phyloP scores from a whole-genome alignment of 2,888 invertebrate genomes.

The Rhimphoctona megacephalus region DNA sequence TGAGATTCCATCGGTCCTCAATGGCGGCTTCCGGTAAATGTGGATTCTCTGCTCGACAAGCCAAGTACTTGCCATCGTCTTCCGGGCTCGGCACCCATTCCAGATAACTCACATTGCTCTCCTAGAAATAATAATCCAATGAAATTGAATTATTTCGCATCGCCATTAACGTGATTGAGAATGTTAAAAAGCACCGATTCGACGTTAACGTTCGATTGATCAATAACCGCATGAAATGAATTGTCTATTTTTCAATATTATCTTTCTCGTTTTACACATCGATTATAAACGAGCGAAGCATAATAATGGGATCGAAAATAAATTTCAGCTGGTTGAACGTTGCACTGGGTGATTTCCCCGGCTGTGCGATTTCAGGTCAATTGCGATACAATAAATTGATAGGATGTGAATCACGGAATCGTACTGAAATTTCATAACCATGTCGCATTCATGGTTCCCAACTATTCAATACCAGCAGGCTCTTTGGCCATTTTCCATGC shows the following conservation, averaged over 20 bases:
- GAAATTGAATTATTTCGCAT: background rate
- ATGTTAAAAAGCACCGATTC: slow-evolving; percentile 86
- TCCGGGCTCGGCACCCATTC: slow-evolving; percentile 93
- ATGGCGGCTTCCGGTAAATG: slow-evolving; percentile 93
- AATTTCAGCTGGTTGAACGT: slow-evolving; percentile 27
- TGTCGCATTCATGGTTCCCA: slow-evolving; percentile 47
- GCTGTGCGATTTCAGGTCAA: slow-evolving; percentile 70
- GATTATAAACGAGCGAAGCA: background rate
- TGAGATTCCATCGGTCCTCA: slow-evolving; percentile 94
- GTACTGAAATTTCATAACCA: slow-evolving; percentile 72
- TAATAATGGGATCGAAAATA: slow-evolving; percentile 10
- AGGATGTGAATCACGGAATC: slow-evolving; percentile 73
- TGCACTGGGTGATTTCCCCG: slow-evolving; percentile 42
- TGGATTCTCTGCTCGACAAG: slow-evolving; percentile 95
- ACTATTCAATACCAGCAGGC: background rate
- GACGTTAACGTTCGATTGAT: background rate
- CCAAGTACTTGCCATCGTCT: slow-evolving; percentile 95
- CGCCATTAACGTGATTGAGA: background rate
- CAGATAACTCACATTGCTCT: slow-evolving; percentile 88
- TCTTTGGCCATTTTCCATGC: slow-evolving; percentile 17
- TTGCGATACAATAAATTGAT: slow-evolving; percentile 72
- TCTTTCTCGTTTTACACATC: background rate
- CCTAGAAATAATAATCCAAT: slow-evolving; percentile 84
- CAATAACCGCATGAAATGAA: background rate
- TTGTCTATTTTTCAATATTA: background rate